phyloP scores from a whole-genome alignment of 1,140 invertebrate species.

The Solen grandis region DNA sequence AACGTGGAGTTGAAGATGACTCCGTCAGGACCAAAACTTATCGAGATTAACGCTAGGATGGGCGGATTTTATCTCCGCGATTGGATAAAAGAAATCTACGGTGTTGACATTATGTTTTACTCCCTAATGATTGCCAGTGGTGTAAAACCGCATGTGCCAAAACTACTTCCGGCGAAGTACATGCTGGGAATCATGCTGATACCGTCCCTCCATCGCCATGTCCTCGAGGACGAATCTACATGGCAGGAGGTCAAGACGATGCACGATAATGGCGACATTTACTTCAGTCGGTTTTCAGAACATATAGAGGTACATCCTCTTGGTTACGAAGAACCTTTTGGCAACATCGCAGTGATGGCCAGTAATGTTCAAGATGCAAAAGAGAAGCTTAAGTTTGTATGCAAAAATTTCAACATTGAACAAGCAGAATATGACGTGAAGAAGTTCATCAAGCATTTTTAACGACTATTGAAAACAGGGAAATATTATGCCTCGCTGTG shows the following conservation, averaged over 20 bases:
- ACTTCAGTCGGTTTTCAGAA: slow-evolving; percentile 58
- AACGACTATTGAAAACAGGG: too few species aligned
- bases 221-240: slow-evolving; percentile 22
- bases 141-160: slow-evolving; percentile 56
- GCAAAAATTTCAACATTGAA: slow-evolving; percentile 47
- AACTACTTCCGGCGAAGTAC: not conserved
- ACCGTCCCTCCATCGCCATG: slow-evolving; percentile 54
- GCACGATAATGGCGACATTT: slow-evolving; percentile 28
- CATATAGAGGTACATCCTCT: not conserved
- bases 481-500: too few species aligned
- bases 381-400: slow-evolving; percentile 51
- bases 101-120: slow-evolving; percentile 61
- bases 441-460: slow-evolving; percentile 54
- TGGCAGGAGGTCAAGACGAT: slow-evolving; percentile 20
- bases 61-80: slow-evolving; percentile 68
- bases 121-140: slow-evolving; percentile 61
- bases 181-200: slow-evolving; percentile 67
- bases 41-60: slow-evolving; percentile 71
- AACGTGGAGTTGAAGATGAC: slow-evolving; percentile 72
- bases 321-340: slow-evolving; percentile 56
- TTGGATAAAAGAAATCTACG: slow-evolving; percentile 64
- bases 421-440: slow-evolving; percentile 48
- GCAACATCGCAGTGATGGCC: slow-evolving; percentile 61
- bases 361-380: slow-evolving; percentile 17
- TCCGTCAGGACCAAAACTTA: slow-evolving; percentile 62